Evolutionary conservation across 2,797 vertebrate genomes (phyloP).

Genomic region (Anguilla anguilla): DNA sequence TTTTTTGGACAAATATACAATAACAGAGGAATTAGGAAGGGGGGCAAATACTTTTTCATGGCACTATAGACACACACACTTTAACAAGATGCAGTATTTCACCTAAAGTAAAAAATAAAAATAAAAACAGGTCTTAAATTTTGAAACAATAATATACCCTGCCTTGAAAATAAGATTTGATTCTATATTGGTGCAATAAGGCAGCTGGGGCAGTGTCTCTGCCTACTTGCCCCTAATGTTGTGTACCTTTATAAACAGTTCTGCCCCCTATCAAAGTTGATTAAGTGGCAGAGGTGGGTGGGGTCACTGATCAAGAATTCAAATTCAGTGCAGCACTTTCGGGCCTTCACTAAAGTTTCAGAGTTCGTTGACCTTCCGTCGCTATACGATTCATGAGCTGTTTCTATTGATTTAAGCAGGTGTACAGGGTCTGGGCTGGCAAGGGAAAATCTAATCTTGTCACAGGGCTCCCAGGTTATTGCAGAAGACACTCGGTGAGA

Average conservation of each 20-base stretch:
- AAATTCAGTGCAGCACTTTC: constrained; percentile 45
- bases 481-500: constrained; percentile 60
- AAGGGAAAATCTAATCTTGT: constrained; percentile 67
- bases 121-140: neutral
- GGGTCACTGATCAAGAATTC: constrained; percentile 35
- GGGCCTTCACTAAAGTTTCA: constrained; percentile 49
- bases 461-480: constrained; percentile 62
- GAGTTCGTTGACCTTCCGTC: constrained; percentile 60
- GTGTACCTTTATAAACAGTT: constrained; percentile 18
- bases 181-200: neutral
- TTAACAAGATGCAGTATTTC: neutral
- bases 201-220: neutral
- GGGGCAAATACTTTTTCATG: too few species aligned
- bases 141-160: neutral
- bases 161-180: neutral
- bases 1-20: too few species aligned
- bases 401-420: constrained; percentile 72
- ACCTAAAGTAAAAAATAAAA: neutral
- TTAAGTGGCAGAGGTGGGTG: constrained; percentile 29
- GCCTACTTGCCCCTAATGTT: neutral
- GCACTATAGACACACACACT: too few species aligned
- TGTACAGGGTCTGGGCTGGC: constrained; percentile 60
- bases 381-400: constrained; percentile 67
- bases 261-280: constrained; percentile 28
- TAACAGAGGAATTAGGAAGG: too few species aligned